Conservation (phyloP, 2,888 invertebrate species). For the Gari tellinella region DNA sequence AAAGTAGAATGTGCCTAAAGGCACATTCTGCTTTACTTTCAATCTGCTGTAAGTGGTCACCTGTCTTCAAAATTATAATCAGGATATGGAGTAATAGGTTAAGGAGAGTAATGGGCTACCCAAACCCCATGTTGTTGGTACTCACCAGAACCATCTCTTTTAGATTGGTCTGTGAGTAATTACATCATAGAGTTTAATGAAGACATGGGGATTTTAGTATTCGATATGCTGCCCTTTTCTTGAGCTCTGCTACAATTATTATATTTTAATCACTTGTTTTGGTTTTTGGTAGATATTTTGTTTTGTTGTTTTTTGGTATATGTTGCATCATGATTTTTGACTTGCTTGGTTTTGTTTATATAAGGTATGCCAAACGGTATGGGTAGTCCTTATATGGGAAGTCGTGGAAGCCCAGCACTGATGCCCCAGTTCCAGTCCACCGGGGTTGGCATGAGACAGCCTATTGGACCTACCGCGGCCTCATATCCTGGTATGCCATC, state of each 20-base stretch:
- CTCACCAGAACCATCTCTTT: no score
- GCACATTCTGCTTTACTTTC: no score
- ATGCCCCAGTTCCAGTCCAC: conserved; percentile 59
- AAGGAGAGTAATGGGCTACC: no score
- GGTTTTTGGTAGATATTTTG: conserved; percentile 1
- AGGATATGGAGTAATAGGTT: no score
- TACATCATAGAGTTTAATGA: no score
- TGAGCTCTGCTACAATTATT: not conserved
- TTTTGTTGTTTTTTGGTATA: conserved; percentile 13
- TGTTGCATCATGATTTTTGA: conserved; percentile 45
- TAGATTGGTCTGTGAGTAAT: no score
- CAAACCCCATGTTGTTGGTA: no score
- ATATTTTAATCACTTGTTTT: conserved; percentile 1
- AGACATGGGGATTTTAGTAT: no score
- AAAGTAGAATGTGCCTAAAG: no score
- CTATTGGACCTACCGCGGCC: conserved; percentile 42
- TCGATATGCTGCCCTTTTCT: no score
- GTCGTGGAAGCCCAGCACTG: conserved; percentile 35
- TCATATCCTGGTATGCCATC: conserved; percentile 64
- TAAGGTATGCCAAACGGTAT: conserved; percentile 64
- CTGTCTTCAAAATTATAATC: no score
- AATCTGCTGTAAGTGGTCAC: no score
- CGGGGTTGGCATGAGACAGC: conserved; percentile 52
- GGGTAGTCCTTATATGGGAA: conserved; percentile 44
- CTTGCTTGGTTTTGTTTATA: conserved; percentile 58